phyloP scores from a whole-genome alignment of 2,888 invertebrate genomes.

The Hedychridium roseum region DNA sequence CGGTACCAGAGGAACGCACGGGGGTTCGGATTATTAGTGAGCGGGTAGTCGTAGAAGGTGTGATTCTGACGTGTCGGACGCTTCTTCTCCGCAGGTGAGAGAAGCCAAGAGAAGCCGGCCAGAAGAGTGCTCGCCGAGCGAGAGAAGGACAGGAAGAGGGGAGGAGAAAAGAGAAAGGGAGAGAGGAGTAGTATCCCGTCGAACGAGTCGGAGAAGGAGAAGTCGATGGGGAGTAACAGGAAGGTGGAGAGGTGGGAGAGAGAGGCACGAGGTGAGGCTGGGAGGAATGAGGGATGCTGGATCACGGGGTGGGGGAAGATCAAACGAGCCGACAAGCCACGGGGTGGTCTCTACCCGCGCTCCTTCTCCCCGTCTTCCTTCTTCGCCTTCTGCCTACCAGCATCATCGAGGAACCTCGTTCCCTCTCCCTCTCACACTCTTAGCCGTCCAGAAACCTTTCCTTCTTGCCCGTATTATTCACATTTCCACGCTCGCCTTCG shows the following conservation, averaged over 20 bases:
- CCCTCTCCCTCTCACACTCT: constrained; percentile 25
- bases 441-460: too few relatives aligned
- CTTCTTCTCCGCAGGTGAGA: constrained; percentile 44
- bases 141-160: constrained; percentile 12
- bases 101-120: constrained; percentile 36
- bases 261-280: constrained; percentile 37
- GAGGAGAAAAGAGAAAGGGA: constrained; percentile 18
- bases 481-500: constrained; percentile 50
- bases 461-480: constrained; percentile 53
- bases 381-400: constrained; percentile 32
- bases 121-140: too few relatives aligned
- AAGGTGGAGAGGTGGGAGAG: constrained; percentile 14
- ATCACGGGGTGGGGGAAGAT: constrained; percentile 56
- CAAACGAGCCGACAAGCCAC: constrained; percentile 63
- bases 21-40: constrained; percentile 54
- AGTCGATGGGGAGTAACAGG: constrained; percentile 7
- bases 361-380: constrained; percentile 42
- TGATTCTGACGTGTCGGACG: constrained; percentile 60
- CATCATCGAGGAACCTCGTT: constrained; percentile 24
- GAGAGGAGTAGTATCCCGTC: constrained; percentile 8
- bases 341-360: constrained; percentile 61
- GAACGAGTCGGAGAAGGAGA: background rate
- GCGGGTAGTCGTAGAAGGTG: constrained; percentile 58
- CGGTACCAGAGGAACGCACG: constrained; percentile 37
- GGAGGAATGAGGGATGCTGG: constrained; percentile 33